These are phyloP conservation scores for Lithobates pipiens DNA, from an alignment of 2,797 vertebrate species.

Conservation along the genomic window DNA sequence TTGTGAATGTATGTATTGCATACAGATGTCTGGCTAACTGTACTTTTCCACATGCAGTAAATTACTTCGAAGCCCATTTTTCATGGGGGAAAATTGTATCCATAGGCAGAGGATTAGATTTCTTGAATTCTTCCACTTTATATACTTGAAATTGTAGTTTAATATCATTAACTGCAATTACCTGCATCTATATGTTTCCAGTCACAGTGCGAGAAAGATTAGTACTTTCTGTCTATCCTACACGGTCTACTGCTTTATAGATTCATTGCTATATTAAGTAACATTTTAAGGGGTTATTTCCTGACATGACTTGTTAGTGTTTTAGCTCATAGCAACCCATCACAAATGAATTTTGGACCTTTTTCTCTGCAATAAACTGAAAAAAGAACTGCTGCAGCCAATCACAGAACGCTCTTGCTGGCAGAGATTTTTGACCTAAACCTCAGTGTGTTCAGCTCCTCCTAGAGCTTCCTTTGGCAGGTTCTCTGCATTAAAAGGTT, in stretches of 20 bases:
- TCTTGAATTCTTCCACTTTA: not conserved
- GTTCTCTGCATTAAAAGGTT: too few relatives aligned
- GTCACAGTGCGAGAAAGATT: not conserved
- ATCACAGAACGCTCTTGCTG: too few relatives aligned
- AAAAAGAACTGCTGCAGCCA: too few relatives aligned
- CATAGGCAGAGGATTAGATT: conserved; percentile 6
- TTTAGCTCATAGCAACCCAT: too few relatives aligned
- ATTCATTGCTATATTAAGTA: too few relatives aligned
- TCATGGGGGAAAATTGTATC: conserved; percentile 4
- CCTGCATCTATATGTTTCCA: not conserved
- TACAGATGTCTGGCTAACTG: conserved; percentile 36
- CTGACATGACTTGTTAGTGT: not conserved
- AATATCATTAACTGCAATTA: not conserved
- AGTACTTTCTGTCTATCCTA: not conserved
- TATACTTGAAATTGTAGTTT: not conserved
- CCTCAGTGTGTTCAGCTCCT: not conserved
- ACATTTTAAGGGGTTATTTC: not conserved
- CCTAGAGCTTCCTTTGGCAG: not conserved
- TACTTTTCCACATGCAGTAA: conserved; percentile 13
- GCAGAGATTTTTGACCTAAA: not conserved
- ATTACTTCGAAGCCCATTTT: not conserved
- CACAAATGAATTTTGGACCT: too few relatives aligned
- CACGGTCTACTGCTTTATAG: too few relatives aligned
- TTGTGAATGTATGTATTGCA: conserved; percentile 32
- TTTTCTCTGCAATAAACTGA: not conserved